These are phyloP conservation scores for Sphaeramia orbicularis DNA, from an alignment of 2,797 vertebrate genomes.

Conservation along the genomic window DNA sequence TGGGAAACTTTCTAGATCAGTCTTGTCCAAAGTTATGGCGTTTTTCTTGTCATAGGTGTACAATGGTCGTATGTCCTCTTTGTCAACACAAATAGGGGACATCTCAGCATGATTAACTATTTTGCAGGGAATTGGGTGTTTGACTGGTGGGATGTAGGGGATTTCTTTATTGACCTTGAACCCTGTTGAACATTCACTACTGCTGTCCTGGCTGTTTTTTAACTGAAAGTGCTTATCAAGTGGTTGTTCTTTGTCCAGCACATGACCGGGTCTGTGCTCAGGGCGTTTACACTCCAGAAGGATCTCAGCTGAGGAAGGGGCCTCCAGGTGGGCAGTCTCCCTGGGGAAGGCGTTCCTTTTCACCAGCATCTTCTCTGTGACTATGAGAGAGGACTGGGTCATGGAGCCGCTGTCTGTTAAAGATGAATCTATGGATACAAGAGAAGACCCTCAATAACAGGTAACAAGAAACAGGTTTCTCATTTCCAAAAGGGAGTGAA, in stretches of 20 bases:
- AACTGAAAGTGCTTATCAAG: constrained; percentile 90
- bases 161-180: constrained; percentile 92
- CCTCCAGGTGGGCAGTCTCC: constrained; percentile 90
- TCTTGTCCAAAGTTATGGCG: constrained; percentile 82
- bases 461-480: not conserved
- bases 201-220: constrained; percentile 85
- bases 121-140: constrained; percentile 90
- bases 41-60: constrained; percentile 87
- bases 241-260: constrained; percentile 90
- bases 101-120: constrained; percentile 86
- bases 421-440: constrained; percentile 90
- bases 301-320: constrained; percentile 91
- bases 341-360: constrained; percentile 92
- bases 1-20: constrained; percentile 87
- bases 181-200: constrained; percentile 88
- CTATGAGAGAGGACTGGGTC: constrained; percentile 92
- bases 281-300: constrained; percentile 93
- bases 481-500: not conserved
- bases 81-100: constrained; percentile 85
- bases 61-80: constrained; percentile 85
- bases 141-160: constrained; percentile 89
- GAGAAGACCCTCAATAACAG: constrained; percentile 18
- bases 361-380: constrained; percentile 91
- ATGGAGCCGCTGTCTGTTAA: constrained; percentile 94
- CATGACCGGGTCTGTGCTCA: constrained; percentile 90